Evolutionary conservation across 2,113 vertebrate species (phyloP), one percentile per base, ranked within the genome.

Genomic region (Solea solea): DNA sequence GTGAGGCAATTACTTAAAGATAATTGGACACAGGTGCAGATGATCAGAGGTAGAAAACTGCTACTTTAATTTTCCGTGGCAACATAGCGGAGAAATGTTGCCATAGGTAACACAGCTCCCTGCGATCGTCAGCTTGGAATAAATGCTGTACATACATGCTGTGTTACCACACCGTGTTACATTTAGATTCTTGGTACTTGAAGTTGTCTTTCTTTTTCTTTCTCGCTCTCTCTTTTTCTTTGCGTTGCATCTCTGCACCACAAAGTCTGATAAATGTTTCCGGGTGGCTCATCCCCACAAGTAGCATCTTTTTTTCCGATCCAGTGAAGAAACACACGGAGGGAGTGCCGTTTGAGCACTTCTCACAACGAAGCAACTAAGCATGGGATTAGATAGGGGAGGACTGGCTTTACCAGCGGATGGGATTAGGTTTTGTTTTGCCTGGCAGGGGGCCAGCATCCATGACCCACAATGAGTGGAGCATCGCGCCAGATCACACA

Each of bases 11-110:
- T 91, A 87, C 83, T 87, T 82, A 81, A 62, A 42, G 64, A 82
- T 92, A 93, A 92, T 90, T 92, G 89, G 88, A 59, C 78, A 68
- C 87, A 91, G 90, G 92, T 93, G 91, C 81, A 83, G 69, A 82
- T 88, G 84, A 91, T 90, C 80, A 86, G 83, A 72, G 74, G 78
- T 70, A 72, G 84, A 81, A 89, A 85, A 82, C 80, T 82, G 78
- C 72, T 79, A 78, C 79, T 89, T 86, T 83, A 84, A 88, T 89
- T 87, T 87, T 85, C 76, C 61, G 71, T 50, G 64, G 70, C 34
- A 58, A 55, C 53, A 42, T 14, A 34, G 63, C 55, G n/a, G 51
- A 57, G 53, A 48, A 62, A 62, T 27, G 28, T 80, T 45, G 68
- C 64, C 2, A 3, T 45, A 45, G 82, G 61, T 76, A 70, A 54